phyloP scores from a whole-genome alignment of 2,888 invertebrate genomes.

The Acanthacorydalis orientalis region DNA sequence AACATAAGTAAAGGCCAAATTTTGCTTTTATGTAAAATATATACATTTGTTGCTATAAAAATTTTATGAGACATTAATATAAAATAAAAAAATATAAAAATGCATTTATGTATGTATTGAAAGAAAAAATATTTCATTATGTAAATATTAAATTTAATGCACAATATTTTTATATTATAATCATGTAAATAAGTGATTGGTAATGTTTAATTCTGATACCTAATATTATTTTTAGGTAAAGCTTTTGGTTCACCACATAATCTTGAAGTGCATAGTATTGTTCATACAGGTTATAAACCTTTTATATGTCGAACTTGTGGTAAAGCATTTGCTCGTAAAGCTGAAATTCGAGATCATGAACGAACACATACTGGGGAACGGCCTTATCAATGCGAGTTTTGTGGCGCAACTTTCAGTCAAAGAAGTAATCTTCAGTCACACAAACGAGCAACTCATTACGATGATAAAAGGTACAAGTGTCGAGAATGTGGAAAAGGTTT shows the following conservation, averaged over 20 bases:
- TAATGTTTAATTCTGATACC: constrained; percentile 3
- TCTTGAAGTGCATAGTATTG: constrained; percentile 58
- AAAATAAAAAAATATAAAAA: too few relatives aligned
- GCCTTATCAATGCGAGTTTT: constrained; percentile 62
- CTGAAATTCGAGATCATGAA: constrained; percentile 66
- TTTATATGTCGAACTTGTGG: constrained; percentile 52
- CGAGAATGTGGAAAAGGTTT: constrained; percentile 55
- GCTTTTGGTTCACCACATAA: constrained; percentile 65
- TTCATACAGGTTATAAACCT: constrained; percentile 58
- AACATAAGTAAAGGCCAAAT: too few relatives aligned
- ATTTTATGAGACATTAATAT: too few relatives aligned
- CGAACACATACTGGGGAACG: constrained; percentile 66
- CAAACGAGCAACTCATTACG: constrained; percentile 59
- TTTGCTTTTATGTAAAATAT: too few relatives aligned
- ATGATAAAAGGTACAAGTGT: constrained; percentile 58
- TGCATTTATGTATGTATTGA: too few relatives aligned
- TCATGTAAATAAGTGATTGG: not conserved
- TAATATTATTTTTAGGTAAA: constrained; percentile 31
- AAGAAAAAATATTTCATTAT: too few relatives aligned
- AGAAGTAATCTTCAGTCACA: constrained; percentile 69
- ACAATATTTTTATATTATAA: constrained; percentile 3
- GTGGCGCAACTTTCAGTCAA: constrained; percentile 65
- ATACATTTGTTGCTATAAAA: too few relatives aligned
- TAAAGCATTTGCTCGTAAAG: constrained; percentile 58
- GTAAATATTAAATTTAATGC: too few relatives aligned